Percentiles rank a stretch among this genome's conserved stretches.
Conservation (phyloP, 1,140 invertebrate genomes). For the Bombus confusus region DNA sequence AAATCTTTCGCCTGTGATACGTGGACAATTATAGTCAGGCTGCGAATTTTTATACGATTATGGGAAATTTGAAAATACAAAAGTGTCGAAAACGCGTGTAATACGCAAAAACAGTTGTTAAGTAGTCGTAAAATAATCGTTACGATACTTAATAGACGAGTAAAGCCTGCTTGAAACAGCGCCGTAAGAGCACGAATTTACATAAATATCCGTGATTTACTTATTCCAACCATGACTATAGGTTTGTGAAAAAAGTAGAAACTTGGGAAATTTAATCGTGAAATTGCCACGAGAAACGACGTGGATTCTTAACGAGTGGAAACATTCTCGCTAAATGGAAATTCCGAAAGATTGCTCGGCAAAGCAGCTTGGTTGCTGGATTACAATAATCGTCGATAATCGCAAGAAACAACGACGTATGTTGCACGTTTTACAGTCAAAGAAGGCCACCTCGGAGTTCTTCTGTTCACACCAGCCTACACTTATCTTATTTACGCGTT, state of each 20-base stretch:
- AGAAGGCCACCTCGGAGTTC: background rate
- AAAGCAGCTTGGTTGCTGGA: background rate
- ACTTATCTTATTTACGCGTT: slow-evolving; percentile 37
- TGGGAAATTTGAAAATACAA: background rate
- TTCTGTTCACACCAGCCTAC: slow-evolving; percentile 27
- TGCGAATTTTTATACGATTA: background rate
- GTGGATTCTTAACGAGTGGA: background rate
- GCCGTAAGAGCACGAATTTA: too few relatives aligned
- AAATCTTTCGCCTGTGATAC: too few relatives aligned
- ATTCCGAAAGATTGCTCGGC: background rate
- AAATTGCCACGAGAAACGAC: background rate
- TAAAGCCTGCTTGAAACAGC: too few relatives aligned
- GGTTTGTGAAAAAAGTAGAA: background rate
- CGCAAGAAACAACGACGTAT: background rate
- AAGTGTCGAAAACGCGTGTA: background rate
- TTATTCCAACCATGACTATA: too few relatives aligned
- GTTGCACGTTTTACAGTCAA: background rate
- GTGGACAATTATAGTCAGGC: too few relatives aligned
- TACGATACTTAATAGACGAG: too few relatives aligned
- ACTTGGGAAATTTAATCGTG: background rate
- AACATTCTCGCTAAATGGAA: background rate
- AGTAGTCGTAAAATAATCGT: too few relatives aligned
- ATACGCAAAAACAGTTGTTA: too few relatives aligned
- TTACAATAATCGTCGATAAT: slow-evolving; percentile 9
- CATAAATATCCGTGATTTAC: too few relatives aligned